Percentiles rank a stretch among this genome's conserved stretches.
These are phyloP conservation scores for Drosophila robusta DNA, from an alignment of 2,888 invertebrate species.

Conservation along the genomic window DNA sequence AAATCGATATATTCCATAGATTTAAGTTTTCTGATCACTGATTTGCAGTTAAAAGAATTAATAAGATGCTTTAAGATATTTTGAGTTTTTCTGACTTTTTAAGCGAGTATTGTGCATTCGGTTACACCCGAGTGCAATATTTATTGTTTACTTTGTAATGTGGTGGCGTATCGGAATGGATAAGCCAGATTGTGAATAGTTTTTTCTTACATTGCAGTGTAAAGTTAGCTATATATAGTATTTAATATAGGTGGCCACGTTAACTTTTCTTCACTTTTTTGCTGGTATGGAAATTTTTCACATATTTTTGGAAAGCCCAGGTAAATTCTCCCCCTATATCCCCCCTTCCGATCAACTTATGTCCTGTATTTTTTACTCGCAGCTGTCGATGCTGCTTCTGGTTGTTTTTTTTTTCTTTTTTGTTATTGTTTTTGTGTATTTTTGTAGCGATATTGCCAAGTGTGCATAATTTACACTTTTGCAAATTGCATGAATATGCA, in stretches of 20 bases:
- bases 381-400: constrained; percentile 26
- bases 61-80: neutral
- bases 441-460: constrained; percentile 72
- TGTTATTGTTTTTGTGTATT: constrained; percentile 43
- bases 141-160: neutral
- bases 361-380: constrained; percentile 27
- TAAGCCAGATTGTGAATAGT: constrained; percentile 12
- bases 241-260: constrained; percentile 31
- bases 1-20: no score
- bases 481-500: constrained; percentile 76
- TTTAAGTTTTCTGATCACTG: no score
- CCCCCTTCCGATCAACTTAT: constrained; percentile 3
- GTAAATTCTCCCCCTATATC: neutral
- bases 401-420: constrained; percentile 5
- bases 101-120: neutral
- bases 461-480: constrained; percentile 76
- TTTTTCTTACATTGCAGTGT: constrained; percentile 8
- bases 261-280: constrained; percentile 15
- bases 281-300: constrained; percentile 36
- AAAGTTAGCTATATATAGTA: neutral
- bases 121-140: neutral
- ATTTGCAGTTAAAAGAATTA: no score
- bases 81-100: neutral
- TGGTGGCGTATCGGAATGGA: constrained; percentile 11
- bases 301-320: constrained; percentile 42